Base-by-base conservation (phyloP, 2,797 vertebrate genomes). In the Pipistrellus kuhlii region DNA sequence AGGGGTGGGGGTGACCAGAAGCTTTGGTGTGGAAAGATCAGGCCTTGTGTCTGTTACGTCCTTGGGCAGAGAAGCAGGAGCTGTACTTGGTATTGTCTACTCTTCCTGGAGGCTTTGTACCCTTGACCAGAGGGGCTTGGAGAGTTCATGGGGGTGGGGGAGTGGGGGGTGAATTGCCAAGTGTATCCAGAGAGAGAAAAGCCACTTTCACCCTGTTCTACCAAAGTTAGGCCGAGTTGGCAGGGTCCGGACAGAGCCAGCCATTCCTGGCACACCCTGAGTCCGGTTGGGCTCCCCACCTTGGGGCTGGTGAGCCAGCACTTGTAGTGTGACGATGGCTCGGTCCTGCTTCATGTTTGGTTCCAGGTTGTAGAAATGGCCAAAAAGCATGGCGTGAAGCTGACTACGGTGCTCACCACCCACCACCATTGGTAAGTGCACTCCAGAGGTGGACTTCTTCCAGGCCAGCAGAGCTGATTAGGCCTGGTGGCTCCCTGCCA, bases 401-500 rank as follows among this genome's bases (percentile, higher is more conserved):
- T 99, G 94, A 99, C 99, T 48, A 99, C 99, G 0, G 98, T 99
- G 93, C 98, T 99, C 96, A 99, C 99, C 51, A 99, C 99, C 4
- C 99, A 99, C 96, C 99, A 99, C 97, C 99, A 99, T 98, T 99
- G 99, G 99, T 99, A 98, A 98, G 98, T 82, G 53, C 3, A 1
- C 85, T 15, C 13, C 6, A 5, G 73, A 57, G n/a, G 48, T 27
- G 12, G 3, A 1, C 57, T 77, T 9, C 48, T 10, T 44, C 46
- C n/a, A 55, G 2, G 1, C 59, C 38, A 5, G 27, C 69, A 46
- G 32, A n/a, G 75, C 41, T 25, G 30, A 46, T 17, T 20, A n/a
- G 78, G 59, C 59, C 48, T 51, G 9, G 12, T 3, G 5, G 30
- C 76, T 20, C 30, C 11, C 0, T 78, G 57, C 55, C 6, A 2